phyloP scores from a whole-genome alignment of 2,797 vertebrate species.

The Gallirallus australis region DNA sequence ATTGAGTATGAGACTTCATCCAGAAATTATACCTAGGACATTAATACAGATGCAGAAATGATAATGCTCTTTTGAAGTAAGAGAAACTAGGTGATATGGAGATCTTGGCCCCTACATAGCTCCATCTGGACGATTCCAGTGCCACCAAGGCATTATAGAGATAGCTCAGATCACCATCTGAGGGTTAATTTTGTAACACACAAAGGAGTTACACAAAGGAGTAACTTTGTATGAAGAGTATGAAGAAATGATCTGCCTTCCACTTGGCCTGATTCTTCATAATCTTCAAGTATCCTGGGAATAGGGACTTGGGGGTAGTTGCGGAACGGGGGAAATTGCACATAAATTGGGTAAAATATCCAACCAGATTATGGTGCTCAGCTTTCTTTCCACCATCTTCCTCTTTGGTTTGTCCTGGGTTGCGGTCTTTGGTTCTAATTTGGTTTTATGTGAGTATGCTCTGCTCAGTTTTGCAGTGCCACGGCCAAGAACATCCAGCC shows the following conservation, averaged over 20 bases:
- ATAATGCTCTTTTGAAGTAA: neutral
- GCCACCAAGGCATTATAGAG: neutral
- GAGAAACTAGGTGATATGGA: neutral
- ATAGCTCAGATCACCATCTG: neutral
- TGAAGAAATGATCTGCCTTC: neutral
- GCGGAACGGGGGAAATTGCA: neutral
- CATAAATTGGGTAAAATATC: neutral
- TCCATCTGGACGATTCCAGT: neutral
- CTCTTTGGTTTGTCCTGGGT: neutral
- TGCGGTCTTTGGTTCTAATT: neutral
- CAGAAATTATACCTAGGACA: neutral
- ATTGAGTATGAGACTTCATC: neutral
- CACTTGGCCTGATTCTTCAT: neutral
- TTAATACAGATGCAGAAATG: neutral
- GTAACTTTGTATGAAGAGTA: neutral
- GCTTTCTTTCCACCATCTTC: neutral
- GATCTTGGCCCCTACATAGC: neutral
- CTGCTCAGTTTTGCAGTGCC: neutral
- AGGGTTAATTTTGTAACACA: neutral
- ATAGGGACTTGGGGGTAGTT: neutral
- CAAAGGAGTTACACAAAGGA: neutral
- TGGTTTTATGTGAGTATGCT: neutral
- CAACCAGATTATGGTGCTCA: neutral
- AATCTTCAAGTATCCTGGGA: neutral
- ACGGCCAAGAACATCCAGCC: neutral